Conservation (phyloP, 2,888 invertebrate species). For the Proisotoma minuta region DNA sequence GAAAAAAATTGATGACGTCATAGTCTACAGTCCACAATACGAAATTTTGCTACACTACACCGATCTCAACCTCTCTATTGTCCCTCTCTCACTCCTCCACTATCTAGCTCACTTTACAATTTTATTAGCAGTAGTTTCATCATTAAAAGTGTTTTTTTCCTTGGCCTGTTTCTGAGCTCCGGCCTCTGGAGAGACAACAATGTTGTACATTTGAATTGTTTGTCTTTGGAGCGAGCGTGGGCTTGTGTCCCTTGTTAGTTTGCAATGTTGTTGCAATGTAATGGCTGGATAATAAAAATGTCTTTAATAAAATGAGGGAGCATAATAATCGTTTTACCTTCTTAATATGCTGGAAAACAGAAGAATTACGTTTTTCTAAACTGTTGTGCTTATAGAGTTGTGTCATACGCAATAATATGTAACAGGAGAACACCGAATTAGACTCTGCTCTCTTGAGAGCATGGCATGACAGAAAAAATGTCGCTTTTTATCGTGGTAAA, state of each 20-base stretch:
- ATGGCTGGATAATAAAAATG: constrained; percentile 11
- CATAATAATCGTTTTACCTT: background rate
- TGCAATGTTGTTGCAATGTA: background rate
- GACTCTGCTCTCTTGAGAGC: constrained; percentile 38
- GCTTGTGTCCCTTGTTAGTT: background rate
- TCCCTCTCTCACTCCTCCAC: no score
- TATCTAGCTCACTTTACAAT: no score
- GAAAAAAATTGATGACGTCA: no score
- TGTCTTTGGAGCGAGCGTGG: background rate
- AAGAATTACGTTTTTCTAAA: constrained; percentile 7
- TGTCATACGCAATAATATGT: background rate
- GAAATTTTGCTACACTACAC: no score
- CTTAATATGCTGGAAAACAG: constrained; percentile 8
- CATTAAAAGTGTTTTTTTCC: constrained; percentile 3
- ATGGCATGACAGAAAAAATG: constrained; percentile 47
- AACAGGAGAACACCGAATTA: constrained; percentile 9
- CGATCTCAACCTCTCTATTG: no score
- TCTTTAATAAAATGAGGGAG: constrained; percentile 13
- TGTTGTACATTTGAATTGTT: background rate
- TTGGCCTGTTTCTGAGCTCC: background rate
- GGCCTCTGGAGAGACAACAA: background rate
- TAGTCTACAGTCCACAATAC: no score
- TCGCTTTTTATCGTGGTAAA: constrained; percentile 47
- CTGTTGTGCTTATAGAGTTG: constrained; percentile 11
- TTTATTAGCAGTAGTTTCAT: background rate